phyloP scores from a whole-genome alignment of 2,113 vertebrate genomes.

The Mesocricetus auratus region DNA sequence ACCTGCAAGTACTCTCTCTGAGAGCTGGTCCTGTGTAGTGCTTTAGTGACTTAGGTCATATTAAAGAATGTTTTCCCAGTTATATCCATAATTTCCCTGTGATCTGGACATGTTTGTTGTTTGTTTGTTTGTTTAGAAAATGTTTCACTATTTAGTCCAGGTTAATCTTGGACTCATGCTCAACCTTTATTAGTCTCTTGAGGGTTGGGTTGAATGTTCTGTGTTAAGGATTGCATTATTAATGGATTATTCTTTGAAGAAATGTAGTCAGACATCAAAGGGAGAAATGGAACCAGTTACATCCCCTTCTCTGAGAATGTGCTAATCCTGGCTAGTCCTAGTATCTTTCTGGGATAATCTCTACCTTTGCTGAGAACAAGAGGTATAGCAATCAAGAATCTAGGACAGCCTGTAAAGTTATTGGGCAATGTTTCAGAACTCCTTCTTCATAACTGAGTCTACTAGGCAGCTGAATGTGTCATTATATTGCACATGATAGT shows the following conservation, averaged over 20 bases:
- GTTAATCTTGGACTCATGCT: too few relatives aligned
- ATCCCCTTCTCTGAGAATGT: background rate
- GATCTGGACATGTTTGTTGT: background rate
- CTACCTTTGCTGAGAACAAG: background rate
- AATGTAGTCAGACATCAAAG: background rate
- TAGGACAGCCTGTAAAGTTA: background rate
- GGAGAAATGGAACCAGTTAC: background rate
- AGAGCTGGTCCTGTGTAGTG: background rate
- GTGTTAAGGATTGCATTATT: background rate
- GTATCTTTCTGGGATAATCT: background rate
- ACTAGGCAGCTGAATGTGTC: too few relatives aligned
- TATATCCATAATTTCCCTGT: background rate
- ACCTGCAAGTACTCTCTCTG: background rate
- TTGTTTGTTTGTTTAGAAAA: background rate
- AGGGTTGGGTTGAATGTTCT: background rate
- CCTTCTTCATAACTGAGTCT: background rate
- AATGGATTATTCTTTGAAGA: background rate
- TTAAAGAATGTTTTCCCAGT: too few relatives aligned
- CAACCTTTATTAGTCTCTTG: too few relatives aligned
- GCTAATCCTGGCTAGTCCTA: background rate
- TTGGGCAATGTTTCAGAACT: background rate
- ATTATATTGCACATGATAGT: background rate
- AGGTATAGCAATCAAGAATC: background rate
- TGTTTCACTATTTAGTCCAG: background rate
- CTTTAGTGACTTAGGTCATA: background rate